A percentile compares a stretch with the other conserved stretches of the same genome.
phyloP scores from a whole-genome alignment of 2,888 invertebrate species.

The Orchesellides sinensis region DNA sequence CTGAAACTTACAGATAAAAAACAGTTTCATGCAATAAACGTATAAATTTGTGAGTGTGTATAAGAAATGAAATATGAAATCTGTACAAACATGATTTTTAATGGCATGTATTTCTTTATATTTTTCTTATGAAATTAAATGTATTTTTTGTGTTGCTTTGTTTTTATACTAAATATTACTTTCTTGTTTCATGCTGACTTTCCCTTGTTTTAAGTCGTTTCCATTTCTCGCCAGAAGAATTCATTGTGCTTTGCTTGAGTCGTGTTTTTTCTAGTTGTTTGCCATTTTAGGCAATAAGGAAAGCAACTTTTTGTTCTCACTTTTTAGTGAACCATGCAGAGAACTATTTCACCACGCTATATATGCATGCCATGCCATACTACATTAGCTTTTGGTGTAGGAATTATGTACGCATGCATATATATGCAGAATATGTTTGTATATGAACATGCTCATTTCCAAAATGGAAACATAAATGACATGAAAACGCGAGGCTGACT shows the following conservation, averaged over 20 bases:
- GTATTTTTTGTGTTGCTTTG: background rate
- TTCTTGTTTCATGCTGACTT: slow-evolving; percentile 6
- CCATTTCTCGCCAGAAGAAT: background rate
- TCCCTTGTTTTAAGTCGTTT: no score
- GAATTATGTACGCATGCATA: background rate
- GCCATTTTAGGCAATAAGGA: no score
- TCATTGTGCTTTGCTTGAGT: background rate
- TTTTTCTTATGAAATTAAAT: background rate
- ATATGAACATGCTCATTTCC: slow-evolving; percentile 51
- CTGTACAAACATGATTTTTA: slow-evolving; percentile 62
- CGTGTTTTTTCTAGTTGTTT: no score
- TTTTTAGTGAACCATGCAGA: background rate
- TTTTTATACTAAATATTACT: background rate
- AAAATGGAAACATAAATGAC: slow-evolving; percentile 62
- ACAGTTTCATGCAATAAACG: slow-evolving; percentile 42
- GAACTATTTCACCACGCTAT: background rate
- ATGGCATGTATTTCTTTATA: slow-evolving; percentile 50
- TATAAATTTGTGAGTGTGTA: no score
- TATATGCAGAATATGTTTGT: background rate
- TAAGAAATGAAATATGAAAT: slow-evolving; percentile 52
- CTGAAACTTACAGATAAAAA: slow-evolving; percentile 17
- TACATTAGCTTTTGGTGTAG: no score
- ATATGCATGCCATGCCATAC: no score
- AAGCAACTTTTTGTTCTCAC: slow-evolving; percentile 49
- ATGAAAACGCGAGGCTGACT: slow-evolving; percentile 62